Base-by-base conservation (phyloP, 2,113 vertebrate species). In the Clarias gariepinus region DNA sequence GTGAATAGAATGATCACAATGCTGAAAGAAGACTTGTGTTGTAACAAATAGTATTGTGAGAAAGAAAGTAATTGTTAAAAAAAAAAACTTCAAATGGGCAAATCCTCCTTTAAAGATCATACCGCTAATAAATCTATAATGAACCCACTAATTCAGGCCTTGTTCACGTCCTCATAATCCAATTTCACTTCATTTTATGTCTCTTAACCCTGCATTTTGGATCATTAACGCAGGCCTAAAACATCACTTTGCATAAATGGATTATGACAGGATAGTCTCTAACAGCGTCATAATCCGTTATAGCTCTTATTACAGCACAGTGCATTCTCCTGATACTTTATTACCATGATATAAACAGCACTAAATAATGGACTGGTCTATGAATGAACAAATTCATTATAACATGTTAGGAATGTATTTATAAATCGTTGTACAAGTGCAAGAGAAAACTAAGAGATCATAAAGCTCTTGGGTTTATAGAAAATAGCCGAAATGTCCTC, bases 401-500 rank as follows among this genome's bases (percentile, higher is more conserved):
- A 18, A 71, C 13, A 30, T 57, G 41, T 76, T 19, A 57, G 8
- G 16, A 78, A 57, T 30, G 25, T 18, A 19, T 30, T 57, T 2
- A 11, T 4, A 47, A 47, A 21, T 47, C 69, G 23, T 47, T 47
- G 11, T 11, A 47, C 1, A 76, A 52, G 73, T 76, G 52, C 18
- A 16, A 52, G 2, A 4, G n/a, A 33, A 36, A 58, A 58, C 10
- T 60, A 23, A 80, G 36, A 57, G 55, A 33, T 60, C 30, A 80
- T 80, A 80, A 80, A 80, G 78, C 28, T 80, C 28, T 4, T 23
- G 78, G 78, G n/a, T 61, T 80, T 80, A 80, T 21, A 28, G 28
- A 83, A 86, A 79, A 53, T 19, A 86, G 55, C 10, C 10, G 5
- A 36, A 68, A 84, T 88, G 83, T 86, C 85, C 87, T 63, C 33